A percentile compares a stretch with the other conserved stretches of the same genome.
phyloP scores from a whole-genome alignment of 2,797 vertebrate genomes.

The Thaleichthys pacificus region DNA sequence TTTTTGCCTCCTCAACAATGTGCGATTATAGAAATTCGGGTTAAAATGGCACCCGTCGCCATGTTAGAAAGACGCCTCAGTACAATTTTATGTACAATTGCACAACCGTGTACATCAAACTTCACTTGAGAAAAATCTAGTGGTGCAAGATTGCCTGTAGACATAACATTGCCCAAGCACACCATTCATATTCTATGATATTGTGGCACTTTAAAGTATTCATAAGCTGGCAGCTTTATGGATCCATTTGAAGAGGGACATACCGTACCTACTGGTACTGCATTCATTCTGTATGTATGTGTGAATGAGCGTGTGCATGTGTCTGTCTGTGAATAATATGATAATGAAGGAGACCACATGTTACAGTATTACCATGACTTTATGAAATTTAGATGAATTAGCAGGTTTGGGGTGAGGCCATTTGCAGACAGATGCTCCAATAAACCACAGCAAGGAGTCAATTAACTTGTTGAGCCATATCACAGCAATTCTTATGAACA shows the following conservation, averaged over 20 bases:
- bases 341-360: slow-evolving; percentile 49
- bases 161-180: neutral
- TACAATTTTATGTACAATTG: neutral
- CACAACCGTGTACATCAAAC: neutral
- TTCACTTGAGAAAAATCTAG: neutral
- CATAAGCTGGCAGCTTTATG: neutral
- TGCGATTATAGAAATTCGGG: neutral
- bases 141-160: neutral
- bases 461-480: slow-evolving; percentile 61
- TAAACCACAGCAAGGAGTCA: slow-evolving; percentile 67
- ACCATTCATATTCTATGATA: neutral
- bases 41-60: neutral
- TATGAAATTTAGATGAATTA: slow-evolving; percentile 70
- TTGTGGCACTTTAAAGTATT: neutral
- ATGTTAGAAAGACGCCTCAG: slow-evolving; percentile 3
- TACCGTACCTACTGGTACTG: neutral
- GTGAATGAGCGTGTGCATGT: slow-evolving; percentile 18
- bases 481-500: slow-evolving; percentile 44
- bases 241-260: neutral
- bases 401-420: slow-evolving; percentile 64
- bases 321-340: slow-evolving; percentile 27
- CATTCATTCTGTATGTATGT: slow-evolving; percentile 12
- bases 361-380: slow-evolving; percentile 57
- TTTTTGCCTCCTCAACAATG: neutral
- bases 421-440: slow-evolving; percentile 66